phyloP scores from a whole-genome alignment of 2,113 vertebrate genomes.

The Nannospalax galili region DNA sequence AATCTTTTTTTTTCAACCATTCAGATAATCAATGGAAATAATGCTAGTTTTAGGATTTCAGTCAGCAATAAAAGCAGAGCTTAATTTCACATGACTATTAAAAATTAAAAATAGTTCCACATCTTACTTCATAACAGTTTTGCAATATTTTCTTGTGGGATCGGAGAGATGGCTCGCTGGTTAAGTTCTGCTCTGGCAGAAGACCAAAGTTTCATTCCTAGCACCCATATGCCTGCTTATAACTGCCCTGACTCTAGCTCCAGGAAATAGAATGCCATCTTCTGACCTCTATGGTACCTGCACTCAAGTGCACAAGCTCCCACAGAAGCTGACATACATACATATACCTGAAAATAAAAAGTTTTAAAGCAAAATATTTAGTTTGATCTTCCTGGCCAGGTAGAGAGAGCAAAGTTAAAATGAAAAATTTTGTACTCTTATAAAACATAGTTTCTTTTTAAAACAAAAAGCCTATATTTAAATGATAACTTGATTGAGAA shows the following conservation, averaged over 20 bases:
- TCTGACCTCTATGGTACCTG: too few relatives aligned
- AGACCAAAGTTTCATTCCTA: not conserved
- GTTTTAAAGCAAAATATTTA: too few relatives aligned
- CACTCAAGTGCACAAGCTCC: too few relatives aligned
- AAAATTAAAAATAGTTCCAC: not conserved
- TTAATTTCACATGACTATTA: not conserved
- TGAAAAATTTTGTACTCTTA: not conserved
- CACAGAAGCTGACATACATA: too few relatives aligned
- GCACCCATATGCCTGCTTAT: not conserved
- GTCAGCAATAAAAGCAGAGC: not conserved
- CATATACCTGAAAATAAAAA: too few relatives aligned
- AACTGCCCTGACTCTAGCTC: too few relatives aligned
- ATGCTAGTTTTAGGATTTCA: not conserved
- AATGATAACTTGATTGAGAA: not conserved
- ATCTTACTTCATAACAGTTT: not conserved
- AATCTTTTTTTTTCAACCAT: not conserved
- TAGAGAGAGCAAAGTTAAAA: constrained; percentile 31
- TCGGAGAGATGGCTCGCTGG: not conserved
- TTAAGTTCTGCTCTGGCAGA: not conserved
- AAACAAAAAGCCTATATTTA: not conserved
- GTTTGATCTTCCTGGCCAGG: not conserved
- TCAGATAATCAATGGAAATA: not conserved
- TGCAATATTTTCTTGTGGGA: not conserved
- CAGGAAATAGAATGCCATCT: too few relatives aligned
- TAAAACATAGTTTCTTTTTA: too few relatives aligned